phyloP scores from a whole-genome alignment of 2,113 vertebrate species.

The Brachionichthys hirsutus region DNA sequence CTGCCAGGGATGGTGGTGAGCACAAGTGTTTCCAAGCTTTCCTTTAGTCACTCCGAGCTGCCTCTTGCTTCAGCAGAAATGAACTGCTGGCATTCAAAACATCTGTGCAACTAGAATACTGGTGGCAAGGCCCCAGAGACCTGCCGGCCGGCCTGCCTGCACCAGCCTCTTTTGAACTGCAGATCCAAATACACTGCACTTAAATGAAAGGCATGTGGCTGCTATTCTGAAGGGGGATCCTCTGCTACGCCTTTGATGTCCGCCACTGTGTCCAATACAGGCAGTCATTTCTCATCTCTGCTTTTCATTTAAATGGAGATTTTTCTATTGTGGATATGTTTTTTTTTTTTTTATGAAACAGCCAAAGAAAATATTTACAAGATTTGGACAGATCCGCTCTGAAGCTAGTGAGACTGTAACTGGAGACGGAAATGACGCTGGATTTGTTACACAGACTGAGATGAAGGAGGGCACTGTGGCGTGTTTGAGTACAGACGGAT shows the following conservation, averaged over 20 bases:
- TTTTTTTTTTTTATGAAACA: constrained; percentile 38
- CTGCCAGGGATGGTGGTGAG: constrained; percentile 47
- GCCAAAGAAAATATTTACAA: constrained; percentile 60
- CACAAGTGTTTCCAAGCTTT: constrained; percentile 41
- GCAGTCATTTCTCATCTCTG: constrained; percentile 54
- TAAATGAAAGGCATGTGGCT: constrained; percentile 78
- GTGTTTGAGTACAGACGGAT: not conserved
- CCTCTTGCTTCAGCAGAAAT: constrained; percentile 54
- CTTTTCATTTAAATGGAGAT: constrained; percentile 64
- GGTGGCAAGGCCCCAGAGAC: constrained; percentile 64
- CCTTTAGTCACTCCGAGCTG: constrained; percentile 47
- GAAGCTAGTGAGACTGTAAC: constrained; percentile 12
- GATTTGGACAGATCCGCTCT: constrained; percentile 52
- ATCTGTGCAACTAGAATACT: constrained; percentile 70
- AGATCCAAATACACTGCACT: constrained; percentile 67
- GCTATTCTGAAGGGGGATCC: constrained; percentile 73
- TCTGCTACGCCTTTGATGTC: constrained; percentile 71
- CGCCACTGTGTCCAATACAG: constrained; percentile 70
- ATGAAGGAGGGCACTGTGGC: not conserved
- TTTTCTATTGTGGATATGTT: constrained; percentile 52
- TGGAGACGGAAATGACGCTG: constrained; percentile 10
- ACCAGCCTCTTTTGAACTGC: constrained; percentile 75
- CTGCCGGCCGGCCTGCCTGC: constrained; percentile 44
- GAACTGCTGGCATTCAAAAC: constrained; percentile 69
- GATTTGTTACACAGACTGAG: too few relatives aligned